Evolutionary conservation across 2,797 vertebrate species (phyloP).

Genomic region (Scolopax bukidnonensis): DNA sequence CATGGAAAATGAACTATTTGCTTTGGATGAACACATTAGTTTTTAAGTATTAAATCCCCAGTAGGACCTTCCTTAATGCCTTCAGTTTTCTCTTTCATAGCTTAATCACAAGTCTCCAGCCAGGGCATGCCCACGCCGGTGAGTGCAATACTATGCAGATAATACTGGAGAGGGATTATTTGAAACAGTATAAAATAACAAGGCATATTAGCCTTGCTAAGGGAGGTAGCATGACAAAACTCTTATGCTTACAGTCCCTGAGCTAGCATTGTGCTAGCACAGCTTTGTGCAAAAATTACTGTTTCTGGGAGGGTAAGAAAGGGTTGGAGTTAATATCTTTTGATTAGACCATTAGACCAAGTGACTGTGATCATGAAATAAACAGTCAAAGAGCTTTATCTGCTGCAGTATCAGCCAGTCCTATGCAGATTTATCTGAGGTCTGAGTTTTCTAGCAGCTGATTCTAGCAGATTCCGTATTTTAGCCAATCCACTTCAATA

Average conservation of each 20-base stretch:
- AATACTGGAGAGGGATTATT: neutral
- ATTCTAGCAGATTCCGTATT: neutral
- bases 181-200: neutral
- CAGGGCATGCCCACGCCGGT: neutral
- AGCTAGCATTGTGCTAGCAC: neutral
- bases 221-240: neutral
- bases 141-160: neutral
- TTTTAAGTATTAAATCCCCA: neutral
- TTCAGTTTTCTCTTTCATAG: neutral
- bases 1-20: neutral
- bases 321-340: neutral
- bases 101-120: neutral
- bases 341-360: neutral
- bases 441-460: neutral
- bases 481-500: neutral
- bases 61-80: neutral
- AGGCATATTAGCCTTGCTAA: neutral
- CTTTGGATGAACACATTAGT: neutral
- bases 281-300: neutral
- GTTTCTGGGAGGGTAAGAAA: neutral
- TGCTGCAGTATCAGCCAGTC: neutral
- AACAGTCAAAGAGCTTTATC: neutral
- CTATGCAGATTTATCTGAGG: neutral
- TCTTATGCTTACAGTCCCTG: neutral
- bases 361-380: neutral